Evolutionary conservation across 2,888 invertebrate species (phyloP).

Genomic region (Amphipoea lucens): DNA sequence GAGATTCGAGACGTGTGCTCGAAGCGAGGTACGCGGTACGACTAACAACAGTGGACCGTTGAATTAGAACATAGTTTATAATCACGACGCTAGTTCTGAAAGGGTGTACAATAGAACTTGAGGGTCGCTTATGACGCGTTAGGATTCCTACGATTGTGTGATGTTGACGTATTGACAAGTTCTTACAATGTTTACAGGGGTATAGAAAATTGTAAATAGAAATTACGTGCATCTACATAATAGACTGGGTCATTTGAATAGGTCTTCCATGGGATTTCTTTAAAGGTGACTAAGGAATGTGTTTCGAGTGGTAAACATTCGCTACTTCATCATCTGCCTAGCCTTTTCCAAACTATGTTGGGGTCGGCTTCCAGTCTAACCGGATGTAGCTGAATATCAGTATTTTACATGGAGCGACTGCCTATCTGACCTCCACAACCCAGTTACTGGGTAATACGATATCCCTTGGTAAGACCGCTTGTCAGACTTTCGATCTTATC

Average conservation of each 20-base stretch:
- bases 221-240: conserved; percentile 19
- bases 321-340: neutral
- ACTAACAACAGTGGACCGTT: conserved; percentile 44
- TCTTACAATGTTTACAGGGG: conserved; percentile 25
- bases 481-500: neutral
- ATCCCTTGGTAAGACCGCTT: neutral
- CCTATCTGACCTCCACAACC: neutral
- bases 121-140: conserved; percentile 63
- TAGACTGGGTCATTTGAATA: conserved; percentile 17
- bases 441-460: neutral
- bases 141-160: conserved; percentile 40
- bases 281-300: neutral
- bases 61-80: conserved; percentile 35
- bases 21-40: conserved; percentile 27
- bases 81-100: conserved; percentile 44
- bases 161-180: conserved; percentile 49
- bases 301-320: neutral
- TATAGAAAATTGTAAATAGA: conserved; percentile 27
- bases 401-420: neutral
- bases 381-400: neutral
- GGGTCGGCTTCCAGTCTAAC: neutral
- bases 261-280: neutral
- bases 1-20: conserved; percentile 13
- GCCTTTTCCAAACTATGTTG: neutral
- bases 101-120: conserved; percentile 53